Conservation (phyloP, 2,888 invertebrate genomes). For the Ganaspis brasiliensis region DNA sequence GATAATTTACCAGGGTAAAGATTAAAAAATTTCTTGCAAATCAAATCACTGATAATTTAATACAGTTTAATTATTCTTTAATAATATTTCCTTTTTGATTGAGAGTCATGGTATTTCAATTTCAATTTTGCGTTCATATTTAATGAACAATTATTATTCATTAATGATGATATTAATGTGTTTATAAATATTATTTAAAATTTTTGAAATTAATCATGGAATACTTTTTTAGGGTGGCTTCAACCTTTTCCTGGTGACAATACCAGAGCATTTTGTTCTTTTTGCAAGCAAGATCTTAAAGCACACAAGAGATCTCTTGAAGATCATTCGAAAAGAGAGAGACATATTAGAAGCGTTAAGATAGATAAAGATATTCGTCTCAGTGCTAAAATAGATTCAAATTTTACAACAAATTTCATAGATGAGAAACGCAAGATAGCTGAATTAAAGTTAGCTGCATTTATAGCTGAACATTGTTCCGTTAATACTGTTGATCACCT, state of each 20-base stretch:
- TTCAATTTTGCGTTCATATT: too few relatives aligned
- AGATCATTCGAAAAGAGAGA: not conserved
- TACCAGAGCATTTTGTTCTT: not conserved
- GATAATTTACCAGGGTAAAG: too few relatives aligned
- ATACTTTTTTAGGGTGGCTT: not conserved
- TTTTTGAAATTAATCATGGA: not conserved
- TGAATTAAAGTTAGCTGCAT: constrained; percentile 63
- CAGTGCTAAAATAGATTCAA: not conserved
- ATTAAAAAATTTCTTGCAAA: too few relatives aligned
- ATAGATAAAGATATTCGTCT: not conserved
- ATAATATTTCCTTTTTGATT: too few relatives aligned
- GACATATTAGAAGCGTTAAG: not conserved
- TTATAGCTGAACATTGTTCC: constrained; percentile 64
- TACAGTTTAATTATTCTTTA: too few relatives aligned
- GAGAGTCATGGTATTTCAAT: too few relatives aligned
- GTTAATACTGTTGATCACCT: constrained; percentile 61
- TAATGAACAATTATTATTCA: too few relatives aligned
- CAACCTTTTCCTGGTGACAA: not conserved
- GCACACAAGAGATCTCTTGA: not conserved
- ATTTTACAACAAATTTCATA: too few relatives aligned
- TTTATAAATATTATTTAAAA: not conserved
- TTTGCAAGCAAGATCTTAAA: not conserved
- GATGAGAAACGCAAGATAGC: constrained; percentile 48
- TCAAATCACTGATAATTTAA: too few relatives aligned
- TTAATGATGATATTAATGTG: too few relatives aligned